Conservation (phyloP, 1,140 invertebrate genomes). For the Mamestra configurata region DNA sequence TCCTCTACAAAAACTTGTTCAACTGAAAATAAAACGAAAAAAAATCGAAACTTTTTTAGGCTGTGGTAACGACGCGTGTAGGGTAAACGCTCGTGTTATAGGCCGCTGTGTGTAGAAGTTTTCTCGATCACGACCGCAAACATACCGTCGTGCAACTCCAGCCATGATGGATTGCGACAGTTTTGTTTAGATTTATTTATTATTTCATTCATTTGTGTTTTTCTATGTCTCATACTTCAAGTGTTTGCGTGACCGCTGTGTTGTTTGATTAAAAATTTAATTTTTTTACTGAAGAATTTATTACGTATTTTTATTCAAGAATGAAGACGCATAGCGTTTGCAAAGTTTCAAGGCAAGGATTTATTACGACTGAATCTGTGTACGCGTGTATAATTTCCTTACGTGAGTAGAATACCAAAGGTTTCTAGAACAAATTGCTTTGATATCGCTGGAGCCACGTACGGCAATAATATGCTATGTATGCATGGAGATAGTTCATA, state of each 20-base stretch:
- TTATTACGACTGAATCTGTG: slow-evolving; percentile 33
- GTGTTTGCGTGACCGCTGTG: slow-evolving; percentile 23
- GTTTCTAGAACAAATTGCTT: slow-evolving; percentile 16
- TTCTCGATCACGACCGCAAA: slow-evolving; percentile 35
- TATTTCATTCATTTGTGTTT: slow-evolving; percentile 16
- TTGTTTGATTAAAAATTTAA: slow-evolving; percentile 22
- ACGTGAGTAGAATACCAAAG: slow-evolving; percentile 26
- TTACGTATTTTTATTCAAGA: neutral
- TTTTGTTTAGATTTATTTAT: slow-evolving; percentile 36
- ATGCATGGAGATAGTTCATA: neutral
- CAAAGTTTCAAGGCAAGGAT: slow-evolving; percentile 24
- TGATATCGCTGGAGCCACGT: slow-evolving; percentile 1
- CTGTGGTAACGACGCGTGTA: slow-evolving; percentile 10
- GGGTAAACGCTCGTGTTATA: slow-evolving; percentile 27
- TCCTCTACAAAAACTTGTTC: neutral
- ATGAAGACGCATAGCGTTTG: slow-evolving; percentile 8
- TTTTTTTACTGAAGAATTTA: neutral
- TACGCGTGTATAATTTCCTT: slow-evolving; percentile 42
- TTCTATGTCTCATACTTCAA: slow-evolving; percentile 8
- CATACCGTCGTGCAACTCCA: slow-evolving; percentile 5
- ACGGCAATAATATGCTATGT: slow-evolving; percentile 15
- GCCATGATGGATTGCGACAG: slow-evolving; percentile 40
- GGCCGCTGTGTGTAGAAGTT: slow-evolving; percentile 31
- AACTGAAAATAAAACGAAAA: neutral
- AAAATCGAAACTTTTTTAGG: neutral